Percentiles rank a stretch among this genome's conserved stretches.
These are phyloP conservation scores for Edolisoma coerulescens DNA, from an alignment of 2,113 vertebrate species.

Conservation along the genomic window DNA sequence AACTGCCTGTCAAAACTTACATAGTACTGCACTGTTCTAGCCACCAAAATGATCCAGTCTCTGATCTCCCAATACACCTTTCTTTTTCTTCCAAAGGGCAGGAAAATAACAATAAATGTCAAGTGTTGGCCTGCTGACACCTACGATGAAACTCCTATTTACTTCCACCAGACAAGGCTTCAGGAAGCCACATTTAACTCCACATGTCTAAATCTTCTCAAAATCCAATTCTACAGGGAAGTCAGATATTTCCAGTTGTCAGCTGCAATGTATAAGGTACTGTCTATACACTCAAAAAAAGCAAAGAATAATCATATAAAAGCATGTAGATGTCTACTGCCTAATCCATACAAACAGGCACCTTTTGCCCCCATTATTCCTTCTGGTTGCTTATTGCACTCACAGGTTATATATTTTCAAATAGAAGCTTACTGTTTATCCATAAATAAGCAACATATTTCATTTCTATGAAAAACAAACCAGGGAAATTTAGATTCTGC, in stretches of 20 bases:
- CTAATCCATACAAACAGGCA: background rate
- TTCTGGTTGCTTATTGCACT: background rate
- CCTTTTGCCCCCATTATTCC: background rate
- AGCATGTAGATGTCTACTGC: background rate
- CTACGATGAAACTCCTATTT: background rate
- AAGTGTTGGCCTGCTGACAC: background rate
- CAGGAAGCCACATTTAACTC: background rate
- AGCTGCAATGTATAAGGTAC: background rate
- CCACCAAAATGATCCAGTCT: background rate
- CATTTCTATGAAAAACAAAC: background rate
- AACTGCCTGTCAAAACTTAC: background rate
- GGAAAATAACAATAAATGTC: background rate
- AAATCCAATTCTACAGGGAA: background rate
- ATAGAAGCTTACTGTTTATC: background rate
- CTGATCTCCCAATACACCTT: background rate
- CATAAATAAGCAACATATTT: background rate
- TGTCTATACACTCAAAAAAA: background rate
- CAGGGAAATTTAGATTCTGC: background rate
- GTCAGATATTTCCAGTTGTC: background rate
- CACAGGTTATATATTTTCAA: background rate
- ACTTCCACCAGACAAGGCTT: background rate
- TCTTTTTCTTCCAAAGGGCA: background rate
- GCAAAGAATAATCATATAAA: background rate
- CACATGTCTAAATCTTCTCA: background rate
- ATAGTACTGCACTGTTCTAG: background rate